Conservation (phyloP, 2,113 vertebrate genomes). For the Mustela nigripes region DNA sequence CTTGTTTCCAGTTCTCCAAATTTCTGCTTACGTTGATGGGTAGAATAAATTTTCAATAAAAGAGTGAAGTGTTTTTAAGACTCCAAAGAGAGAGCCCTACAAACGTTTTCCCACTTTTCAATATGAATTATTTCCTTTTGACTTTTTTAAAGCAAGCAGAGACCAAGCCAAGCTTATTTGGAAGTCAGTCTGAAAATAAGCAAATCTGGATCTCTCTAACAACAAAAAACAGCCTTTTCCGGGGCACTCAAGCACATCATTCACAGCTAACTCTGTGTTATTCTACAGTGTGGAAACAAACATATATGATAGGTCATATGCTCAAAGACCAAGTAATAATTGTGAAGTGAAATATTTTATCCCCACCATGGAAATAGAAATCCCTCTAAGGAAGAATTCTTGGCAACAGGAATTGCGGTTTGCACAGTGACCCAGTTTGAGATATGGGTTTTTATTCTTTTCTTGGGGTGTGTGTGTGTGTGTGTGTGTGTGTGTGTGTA, state of each 20-base stretch:
- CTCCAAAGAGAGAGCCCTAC: constrained; percentile 34
- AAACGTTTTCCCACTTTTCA: constrained; percentile 53
- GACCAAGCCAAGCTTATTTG: constrained; percentile 19
- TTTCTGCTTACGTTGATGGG: constrained; percentile 11
- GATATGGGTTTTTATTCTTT: not conserved
- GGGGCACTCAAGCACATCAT: not conserved
- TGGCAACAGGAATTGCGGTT: constrained; percentile 16
- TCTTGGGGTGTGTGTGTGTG: not conserved
- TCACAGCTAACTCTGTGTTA: not conserved
- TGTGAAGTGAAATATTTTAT: not conserved
- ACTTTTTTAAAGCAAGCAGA: constrained; percentile 54
- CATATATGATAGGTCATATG: not conserved
- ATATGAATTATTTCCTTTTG: constrained; percentile 73
- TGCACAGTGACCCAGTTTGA: not conserved
- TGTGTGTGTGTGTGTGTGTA: not conserved
- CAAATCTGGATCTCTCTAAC: constrained; percentile 38
- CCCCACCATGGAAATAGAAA: not conserved
- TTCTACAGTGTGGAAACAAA: not conserved
- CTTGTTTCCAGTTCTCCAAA: constrained; percentile 2
- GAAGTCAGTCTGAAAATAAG: constrained; percentile 58
- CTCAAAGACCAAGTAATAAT: constrained; percentile 2
- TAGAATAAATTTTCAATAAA: constrained; percentile 28
- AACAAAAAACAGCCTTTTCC: constrained; percentile 60
- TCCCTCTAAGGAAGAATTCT: not conserved
- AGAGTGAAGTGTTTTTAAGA: constrained; percentile 52